Percentiles rank a stretch among this genome's conserved stretches.
phyloP scores from a whole-genome alignment of 2,113 vertebrate genomes.

The Colistium nudipinnis region DNA sequence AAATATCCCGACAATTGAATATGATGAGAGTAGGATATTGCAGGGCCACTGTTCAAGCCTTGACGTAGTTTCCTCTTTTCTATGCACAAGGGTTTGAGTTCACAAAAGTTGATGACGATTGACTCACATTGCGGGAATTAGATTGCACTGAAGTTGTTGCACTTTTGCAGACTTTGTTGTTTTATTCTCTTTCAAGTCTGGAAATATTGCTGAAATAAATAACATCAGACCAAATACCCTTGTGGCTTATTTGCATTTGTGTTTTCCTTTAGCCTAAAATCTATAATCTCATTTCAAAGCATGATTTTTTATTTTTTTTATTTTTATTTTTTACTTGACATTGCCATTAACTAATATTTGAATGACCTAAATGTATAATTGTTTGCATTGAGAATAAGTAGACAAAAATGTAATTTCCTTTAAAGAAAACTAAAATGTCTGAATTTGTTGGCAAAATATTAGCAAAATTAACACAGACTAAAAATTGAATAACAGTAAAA shows the following conservation, averaged over 20 bases:
- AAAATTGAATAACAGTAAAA: no score
- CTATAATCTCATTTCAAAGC: neutral
- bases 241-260: conserved; percentile 1
- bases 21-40: neutral
- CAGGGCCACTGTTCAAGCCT: neutral
- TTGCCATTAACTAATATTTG: no score
- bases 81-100: neutral
- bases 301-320: no score
- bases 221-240: conserved; percentile 4
- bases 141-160: neutral
- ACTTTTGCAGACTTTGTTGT: neutral
- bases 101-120: neutral
- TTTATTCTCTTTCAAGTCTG: conserved; percentile 7
- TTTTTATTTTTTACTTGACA: no score
- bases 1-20: neutral
- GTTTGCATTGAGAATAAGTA: no score
- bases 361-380: neutral
- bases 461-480: no score
- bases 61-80: neutral
- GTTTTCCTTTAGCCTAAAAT: neutral
- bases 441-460: no score
- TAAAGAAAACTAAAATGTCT: no score
- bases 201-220: neutral
- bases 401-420: no score
- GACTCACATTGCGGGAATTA: neutral